A percentile compares a stretch with the other conserved stretches of the same genome.
phyloP scores from a whole-genome alignment of 2,113 vertebrate genomes.

The Motacilla tschutschensis region DNA sequence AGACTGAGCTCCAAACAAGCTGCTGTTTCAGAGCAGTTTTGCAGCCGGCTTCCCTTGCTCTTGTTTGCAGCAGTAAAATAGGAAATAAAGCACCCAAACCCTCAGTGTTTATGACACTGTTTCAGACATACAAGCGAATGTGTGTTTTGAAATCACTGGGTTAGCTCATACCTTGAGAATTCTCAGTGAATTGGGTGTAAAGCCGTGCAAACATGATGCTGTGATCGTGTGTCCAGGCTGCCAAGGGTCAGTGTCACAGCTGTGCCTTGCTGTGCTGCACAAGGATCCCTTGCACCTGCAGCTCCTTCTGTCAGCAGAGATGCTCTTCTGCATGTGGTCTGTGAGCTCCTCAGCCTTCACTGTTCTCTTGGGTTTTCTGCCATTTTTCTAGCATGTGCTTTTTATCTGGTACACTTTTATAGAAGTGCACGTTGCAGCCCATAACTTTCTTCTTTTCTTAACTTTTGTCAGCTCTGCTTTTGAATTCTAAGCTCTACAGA shows the following conservation, averaged over 20 bases:
- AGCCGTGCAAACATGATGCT: not conserved
- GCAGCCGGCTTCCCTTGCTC: not conserved
- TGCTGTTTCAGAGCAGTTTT: not conserved
- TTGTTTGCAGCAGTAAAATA: not conserved
- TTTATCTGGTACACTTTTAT: not conserved
- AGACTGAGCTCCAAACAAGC: not conserved
- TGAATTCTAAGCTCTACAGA: not conserved
- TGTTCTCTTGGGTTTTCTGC: not conserved
- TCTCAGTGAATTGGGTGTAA: not conserved
- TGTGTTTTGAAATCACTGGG: not conserved
- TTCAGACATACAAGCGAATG: not conserved
- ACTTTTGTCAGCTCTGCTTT: not conserved
- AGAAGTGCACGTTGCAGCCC: not conserved
- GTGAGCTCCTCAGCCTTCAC: not conserved
- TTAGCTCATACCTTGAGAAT: not conserved
- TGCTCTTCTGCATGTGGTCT: not conserved
- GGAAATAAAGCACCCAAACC: not conserved
- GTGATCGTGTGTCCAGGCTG: not conserved
- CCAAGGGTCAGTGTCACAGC: not conserved
- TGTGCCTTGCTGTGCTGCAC: not conserved
- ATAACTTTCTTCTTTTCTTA: not conserved
- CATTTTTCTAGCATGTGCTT: not conserved
- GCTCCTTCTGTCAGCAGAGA: not conserved
- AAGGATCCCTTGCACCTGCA: not conserved
- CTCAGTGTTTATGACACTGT: not conserved